These are phyloP conservation scores for Listrodromus nycthemerus DNA, from an alignment of 2,888 invertebrate species.

Conservation along the genomic window DNA sequence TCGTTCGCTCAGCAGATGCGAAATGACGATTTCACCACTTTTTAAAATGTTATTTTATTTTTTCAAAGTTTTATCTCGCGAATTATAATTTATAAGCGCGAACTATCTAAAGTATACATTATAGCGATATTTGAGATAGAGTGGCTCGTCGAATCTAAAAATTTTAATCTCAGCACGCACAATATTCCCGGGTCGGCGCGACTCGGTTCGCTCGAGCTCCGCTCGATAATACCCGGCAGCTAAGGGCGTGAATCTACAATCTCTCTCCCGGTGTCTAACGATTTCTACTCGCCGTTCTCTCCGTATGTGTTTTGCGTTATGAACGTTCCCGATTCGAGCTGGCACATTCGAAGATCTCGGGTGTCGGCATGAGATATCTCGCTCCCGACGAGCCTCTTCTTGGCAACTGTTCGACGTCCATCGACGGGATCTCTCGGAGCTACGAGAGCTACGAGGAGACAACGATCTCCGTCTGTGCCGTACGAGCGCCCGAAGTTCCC, in stretches of 20 bases:
- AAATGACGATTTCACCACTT: slow-evolving; percentile 53
- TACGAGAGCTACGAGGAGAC: slow-evolving; percentile 20
- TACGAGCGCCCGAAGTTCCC: slow-evolving; percentile 13
- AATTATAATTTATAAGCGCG: slow-evolving; percentile 40
- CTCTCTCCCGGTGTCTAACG: slow-evolving; percentile 27
- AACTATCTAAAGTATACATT: slow-evolving; percentile 47
- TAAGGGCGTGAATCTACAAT: slow-evolving; percentile 61
- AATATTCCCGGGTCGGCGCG: slow-evolving; percentile 20
- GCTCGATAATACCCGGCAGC: slow-evolving; percentile 62
- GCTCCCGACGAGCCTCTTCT: slow-evolving; percentile 1
- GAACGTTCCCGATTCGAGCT: neutral
- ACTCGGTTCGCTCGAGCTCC: neutral
- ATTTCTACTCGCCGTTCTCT: slow-evolving; percentile 1
- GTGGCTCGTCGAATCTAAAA: slow-evolving; percentile 34
- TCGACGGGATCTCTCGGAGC: neutral
- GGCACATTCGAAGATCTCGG: slow-evolving; percentile 30
- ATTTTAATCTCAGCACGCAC: slow-evolving; percentile 55
- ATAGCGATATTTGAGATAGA: slow-evolving; percentile 44
- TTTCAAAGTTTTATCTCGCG: neutral
- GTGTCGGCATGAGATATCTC: slow-evolving; percentile 50
- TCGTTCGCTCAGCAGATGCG: slow-evolving; percentile 53
- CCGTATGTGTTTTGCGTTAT: slow-evolving; percentile 32
- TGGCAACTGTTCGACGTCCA: slow-evolving; percentile 46
- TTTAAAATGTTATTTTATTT: slow-evolving; percentile 4
- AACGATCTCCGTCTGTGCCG: slow-evolving; percentile 29